Evolutionary conservation across 2,113 vertebrate genomes (phyloP).

Genomic region (Zosterops lateralis): DNA sequence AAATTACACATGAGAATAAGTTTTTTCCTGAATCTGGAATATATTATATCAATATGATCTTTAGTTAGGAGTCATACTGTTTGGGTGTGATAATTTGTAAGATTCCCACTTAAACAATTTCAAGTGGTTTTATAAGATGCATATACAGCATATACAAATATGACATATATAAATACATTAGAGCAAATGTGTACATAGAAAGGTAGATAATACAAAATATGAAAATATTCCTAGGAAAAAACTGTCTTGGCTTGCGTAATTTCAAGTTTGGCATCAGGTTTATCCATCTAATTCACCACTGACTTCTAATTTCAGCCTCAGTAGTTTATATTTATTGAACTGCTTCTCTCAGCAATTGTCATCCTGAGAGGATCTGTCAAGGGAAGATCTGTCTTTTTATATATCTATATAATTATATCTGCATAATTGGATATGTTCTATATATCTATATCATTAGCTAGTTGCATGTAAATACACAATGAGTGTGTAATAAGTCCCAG

Average conservation of each 20-base stretch:
- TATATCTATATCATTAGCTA: neutral
- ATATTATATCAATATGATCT: neutral
- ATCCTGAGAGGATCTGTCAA: neutral
- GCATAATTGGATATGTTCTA: neutral
- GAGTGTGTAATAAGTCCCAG: neutral
- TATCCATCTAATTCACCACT: neutral
- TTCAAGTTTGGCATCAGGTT: neutral
- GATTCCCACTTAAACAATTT: neutral
- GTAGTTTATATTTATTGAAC: neutral
- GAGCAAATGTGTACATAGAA: neutral
- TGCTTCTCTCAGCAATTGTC: neutral
- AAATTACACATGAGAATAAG: neutral
- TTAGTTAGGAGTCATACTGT: neutral
- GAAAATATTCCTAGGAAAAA: neutral
- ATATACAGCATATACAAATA: neutral
- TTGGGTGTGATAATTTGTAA: neutral
- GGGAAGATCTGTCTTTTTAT: neutral
- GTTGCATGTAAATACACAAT: neutral
- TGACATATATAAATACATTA: neutral
- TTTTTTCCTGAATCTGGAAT: neutral
- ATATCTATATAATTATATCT: neutral
- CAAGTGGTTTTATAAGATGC: neutral
- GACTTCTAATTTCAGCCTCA: neutral
- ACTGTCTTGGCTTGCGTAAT: neutral
- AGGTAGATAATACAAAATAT: neutral